Evolutionary conservation across 2,797 vertebrate species (phyloP).

Genomic region (Macropodus opercularis): DNA sequence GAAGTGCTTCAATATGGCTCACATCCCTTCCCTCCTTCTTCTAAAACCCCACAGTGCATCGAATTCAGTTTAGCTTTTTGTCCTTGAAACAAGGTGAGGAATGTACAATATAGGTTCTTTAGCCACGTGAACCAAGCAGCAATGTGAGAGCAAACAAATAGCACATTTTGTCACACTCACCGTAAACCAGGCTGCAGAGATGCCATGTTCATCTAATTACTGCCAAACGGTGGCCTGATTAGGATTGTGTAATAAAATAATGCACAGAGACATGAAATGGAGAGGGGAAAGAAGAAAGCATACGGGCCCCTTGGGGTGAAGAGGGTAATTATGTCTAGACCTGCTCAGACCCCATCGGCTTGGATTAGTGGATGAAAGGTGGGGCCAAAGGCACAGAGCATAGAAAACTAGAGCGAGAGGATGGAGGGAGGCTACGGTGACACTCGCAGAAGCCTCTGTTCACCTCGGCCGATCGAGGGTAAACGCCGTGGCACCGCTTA

Average conservation of each 20-base stretch:
- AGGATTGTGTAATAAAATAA: slow-evolving; percentile 37
- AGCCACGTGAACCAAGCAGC: slow-evolving; percentile 19
- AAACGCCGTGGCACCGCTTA: slow-evolving; percentile 33
- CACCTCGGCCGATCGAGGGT: slow-evolving; percentile 78
- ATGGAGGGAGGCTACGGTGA: slow-evolving; percentile 55
- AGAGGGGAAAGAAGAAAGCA: slow-evolving; percentile 34
- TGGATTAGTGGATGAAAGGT: slow-evolving; percentile 88
- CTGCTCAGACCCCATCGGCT: slow-evolving; percentile 78
- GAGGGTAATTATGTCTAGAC: slow-evolving; percentile 82
- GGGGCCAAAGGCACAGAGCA: slow-evolving; percentile 68
- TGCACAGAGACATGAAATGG: slow-evolving; percentile 15
- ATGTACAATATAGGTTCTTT: too few species aligned
- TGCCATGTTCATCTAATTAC: slow-evolving; percentile 9
- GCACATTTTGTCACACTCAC: slow-evolving; percentile 1
- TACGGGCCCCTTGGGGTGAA: slow-evolving; percentile 30
- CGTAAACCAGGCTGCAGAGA: background rate
- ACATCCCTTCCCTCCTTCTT: slow-evolving; percentile 13
- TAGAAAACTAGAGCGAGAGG: slow-evolving; percentile 23
- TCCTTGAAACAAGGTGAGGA: background rate
- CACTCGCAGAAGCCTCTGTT: slow-evolving; percentile 78
- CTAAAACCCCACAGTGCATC: slow-evolving; percentile 28
- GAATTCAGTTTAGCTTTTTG: slow-evolving; percentile 14
- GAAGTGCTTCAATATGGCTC: slow-evolving; percentile 55
- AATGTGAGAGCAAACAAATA: slow-evolving; percentile 20
- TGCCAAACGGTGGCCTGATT: slow-evolving; percentile 32